Evolutionary conservation across 2,888 invertebrate species (phyloP).

Genomic region (Ectemnius continuus): DNA sequence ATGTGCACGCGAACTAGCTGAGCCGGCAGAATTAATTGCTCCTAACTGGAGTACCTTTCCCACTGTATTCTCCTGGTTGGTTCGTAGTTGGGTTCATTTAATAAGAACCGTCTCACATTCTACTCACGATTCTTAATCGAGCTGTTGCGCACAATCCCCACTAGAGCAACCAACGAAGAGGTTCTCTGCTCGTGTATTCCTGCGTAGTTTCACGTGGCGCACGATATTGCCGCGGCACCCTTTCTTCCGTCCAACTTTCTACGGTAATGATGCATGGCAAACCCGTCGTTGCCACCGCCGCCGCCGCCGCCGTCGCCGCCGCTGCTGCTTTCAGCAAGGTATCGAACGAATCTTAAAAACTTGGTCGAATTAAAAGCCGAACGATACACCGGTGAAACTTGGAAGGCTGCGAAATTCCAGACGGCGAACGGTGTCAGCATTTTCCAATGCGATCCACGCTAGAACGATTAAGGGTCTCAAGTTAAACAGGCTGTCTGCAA

Average conservation of each 20-base stretch:
- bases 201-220: constrained; percentile 29
- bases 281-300: neutral
- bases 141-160: no score
- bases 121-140: no score
- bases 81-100: no score
- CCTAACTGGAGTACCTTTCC: no score
- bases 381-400: neutral
- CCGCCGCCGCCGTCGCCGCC: no score
- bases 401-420: neutral
- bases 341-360: constrained; percentile 13
- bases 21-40: no score
- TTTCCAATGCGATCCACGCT: neutral
- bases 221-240: constrained; percentile 34
- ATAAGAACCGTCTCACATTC: no score
- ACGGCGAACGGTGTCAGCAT: neutral
- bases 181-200: constrained; percentile 7
- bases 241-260: constrained; percentile 54
- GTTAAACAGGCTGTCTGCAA: no score
- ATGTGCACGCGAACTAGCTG: neutral
- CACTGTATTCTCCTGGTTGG: no score
- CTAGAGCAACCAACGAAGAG: no score
- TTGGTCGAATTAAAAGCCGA: neutral
- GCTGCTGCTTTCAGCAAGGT: constrained; percentile 17
- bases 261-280: constrained; percentile 48
- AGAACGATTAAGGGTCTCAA: no score